Conservation (phyloP, 2,888 invertebrate species). For the Acanthosepion pharaonis region DNA sequence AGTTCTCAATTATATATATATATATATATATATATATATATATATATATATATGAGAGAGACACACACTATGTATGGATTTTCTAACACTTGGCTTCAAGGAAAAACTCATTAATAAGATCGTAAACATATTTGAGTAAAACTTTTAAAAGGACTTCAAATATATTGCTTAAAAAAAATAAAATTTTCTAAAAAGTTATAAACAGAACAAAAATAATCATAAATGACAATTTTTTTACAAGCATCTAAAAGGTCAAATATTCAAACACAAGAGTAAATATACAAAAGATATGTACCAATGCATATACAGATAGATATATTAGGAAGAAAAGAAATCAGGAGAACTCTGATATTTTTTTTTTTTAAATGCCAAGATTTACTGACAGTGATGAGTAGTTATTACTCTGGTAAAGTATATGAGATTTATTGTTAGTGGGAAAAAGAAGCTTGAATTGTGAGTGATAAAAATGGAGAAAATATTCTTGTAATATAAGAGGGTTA, state of each 20-base stretch:
- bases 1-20: background rate
- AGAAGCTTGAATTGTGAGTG: background rate
- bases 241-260: background rate
- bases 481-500: background rate
- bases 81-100: background rate
- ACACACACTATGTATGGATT: background rate
- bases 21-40: background rate
- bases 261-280: background rate
- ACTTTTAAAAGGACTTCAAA: background rate
- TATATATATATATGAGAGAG: background rate
- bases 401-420: constrained; percentile 1
- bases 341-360: background rate
- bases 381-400: background rate
- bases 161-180: no score
- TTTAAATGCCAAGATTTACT: background rate
- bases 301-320: background rate
- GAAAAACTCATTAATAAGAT: background rate
- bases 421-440: background rate
- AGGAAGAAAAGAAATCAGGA: background rate
- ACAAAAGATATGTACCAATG: background rate
- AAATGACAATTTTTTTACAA: background rate
- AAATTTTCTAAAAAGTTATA: background rate
- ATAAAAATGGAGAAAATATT: constrained; percentile 1
- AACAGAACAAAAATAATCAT: background rate
- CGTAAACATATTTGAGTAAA: background rate